A percentile compares a stretch with the other conserved stretches of the same genome.
Evolutionary conservation across 2,888 invertebrate genomes (phyloP).

Genomic region (Xanthia icteritia): DNA sequence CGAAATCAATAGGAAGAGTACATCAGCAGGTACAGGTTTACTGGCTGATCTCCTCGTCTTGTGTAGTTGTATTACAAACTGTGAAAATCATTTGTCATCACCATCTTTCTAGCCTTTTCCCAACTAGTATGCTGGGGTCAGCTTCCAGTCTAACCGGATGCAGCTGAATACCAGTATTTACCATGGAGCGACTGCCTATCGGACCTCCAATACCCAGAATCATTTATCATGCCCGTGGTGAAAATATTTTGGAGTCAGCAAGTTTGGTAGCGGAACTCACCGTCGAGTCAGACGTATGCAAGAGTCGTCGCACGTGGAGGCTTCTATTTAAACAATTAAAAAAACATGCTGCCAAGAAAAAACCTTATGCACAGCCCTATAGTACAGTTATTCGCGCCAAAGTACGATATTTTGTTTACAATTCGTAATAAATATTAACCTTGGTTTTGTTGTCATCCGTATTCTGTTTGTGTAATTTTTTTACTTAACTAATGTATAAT

Average conservation of each 20-base stretch:
- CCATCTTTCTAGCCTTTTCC: no score
- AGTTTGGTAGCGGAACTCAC: background rate
- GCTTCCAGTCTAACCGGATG: no score
- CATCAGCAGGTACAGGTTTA: background rate
- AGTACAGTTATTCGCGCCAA: conserved; percentile 38
- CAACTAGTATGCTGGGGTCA: no score
- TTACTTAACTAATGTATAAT: conserved; percentile 33
- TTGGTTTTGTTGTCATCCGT: conserved; percentile 46
- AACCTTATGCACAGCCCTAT: conserved; percentile 23
- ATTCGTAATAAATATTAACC: conserved; percentile 53
- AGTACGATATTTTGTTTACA: conserved; percentile 47
- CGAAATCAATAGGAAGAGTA: background rate
- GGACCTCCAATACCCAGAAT: background rate
- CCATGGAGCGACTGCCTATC: no score
- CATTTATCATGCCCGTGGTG: background rate
- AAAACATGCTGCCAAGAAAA: background rate
- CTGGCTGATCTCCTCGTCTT: background rate
- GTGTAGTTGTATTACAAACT: background rate
- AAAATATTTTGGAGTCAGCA: background rate
- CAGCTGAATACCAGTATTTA: no score
- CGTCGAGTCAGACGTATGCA: background rate
- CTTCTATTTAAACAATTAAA: background rate
- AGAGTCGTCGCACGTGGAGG: background rate
- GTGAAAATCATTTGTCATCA: background rate
- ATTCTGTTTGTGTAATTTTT: conserved; percentile 48